A percentile compares a stretch with the other conserved stretches of the same genome.
Evolutionary conservation across 2,888 invertebrate species (phyloP).

Genomic region (Xanthorhoe spadicearia): DNA sequence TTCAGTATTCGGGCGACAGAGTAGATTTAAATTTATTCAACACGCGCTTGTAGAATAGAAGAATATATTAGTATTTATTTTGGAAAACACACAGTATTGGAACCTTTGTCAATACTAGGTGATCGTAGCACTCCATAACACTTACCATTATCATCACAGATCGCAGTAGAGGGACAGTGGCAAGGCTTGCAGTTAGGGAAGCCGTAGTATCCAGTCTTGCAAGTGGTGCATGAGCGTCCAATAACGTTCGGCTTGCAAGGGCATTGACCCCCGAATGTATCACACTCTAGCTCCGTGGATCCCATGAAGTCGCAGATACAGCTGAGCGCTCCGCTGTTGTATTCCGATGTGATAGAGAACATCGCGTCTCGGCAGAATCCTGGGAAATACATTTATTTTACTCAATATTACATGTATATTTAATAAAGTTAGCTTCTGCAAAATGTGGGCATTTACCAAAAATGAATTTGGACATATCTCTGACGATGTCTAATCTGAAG

Average conservation of each 20-base stretch:
- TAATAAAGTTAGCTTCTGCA: too few species aligned
- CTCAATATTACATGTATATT: not conserved
- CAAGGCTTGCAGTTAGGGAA: conserved; percentile 97
- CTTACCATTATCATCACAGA: conserved; percentile 89
- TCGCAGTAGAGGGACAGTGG: conserved; percentile 92
- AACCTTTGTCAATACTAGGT: too few species aligned
- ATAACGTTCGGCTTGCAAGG: conserved; percentile 96
- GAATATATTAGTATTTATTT: too few species aligned
- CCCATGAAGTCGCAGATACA: conserved; percentile 96
- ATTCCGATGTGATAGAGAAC: conserved; percentile 97
- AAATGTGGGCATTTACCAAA: too few species aligned
- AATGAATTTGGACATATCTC: too few species aligned
- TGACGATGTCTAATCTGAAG: too few species aligned
- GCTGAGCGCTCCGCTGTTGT: conserved; percentile 95
- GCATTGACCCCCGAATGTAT: conserved; percentile 98
- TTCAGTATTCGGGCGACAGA: too few species aligned
- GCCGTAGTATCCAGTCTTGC: conserved; percentile 96
- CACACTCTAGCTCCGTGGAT: conserved; percentile 93
- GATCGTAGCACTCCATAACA: not conserved
- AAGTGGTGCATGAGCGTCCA: conserved; percentile 93
- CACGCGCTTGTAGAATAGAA: too few species aligned
- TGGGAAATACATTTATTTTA: conserved; percentile 44
- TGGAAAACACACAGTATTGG: too few species aligned
- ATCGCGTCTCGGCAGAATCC: conserved; percentile 96
- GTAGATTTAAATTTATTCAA: too few species aligned